These are phyloP conservation scores for Tetrapedia diversipes DNA, from an alignment of 2,888 invertebrate genomes.

Conservation along the genomic window DNA sequence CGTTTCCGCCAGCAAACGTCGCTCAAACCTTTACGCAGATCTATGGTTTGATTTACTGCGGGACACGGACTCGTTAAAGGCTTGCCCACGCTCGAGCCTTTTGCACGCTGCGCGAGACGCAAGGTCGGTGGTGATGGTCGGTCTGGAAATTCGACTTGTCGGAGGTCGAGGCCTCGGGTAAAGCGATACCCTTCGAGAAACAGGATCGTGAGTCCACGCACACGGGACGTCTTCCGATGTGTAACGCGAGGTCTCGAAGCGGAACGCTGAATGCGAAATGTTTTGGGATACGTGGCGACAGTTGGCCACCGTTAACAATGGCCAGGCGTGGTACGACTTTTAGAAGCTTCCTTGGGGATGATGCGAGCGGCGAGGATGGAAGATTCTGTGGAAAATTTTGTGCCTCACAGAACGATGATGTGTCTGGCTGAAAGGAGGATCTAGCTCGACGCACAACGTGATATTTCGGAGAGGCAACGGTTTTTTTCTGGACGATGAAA, in stretches of 20 bases:
- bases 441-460: not conserved
- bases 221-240: too few species aligned
- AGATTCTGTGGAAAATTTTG: too few species aligned
- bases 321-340: not conserved
- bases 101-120: constrained; percentile 75
- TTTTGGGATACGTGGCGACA: constrained; percentile 3
- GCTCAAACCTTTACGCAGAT: constrained; percentile 59
- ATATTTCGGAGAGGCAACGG: not conserved
- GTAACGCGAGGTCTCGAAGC: rapidly evolving
- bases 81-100: constrained; percentile 44
- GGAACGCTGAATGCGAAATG: not conserved
- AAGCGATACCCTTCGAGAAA: constrained; percentile 21
- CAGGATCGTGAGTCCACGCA: not conserved
- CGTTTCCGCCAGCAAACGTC: constrained; percentile 32
- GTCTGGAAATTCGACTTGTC: constrained; percentile 58
- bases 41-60: constrained; percentile 76
- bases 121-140: constrained; percentile 73
- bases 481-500: not conserved
- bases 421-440: not conserved
- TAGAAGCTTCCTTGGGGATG: not conserved
- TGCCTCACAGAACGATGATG: too few species aligned
- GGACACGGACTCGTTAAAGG: constrained; percentile 61
- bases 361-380: too few species aligned
- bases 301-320: constrained; percentile 10
- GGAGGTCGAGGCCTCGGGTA: not conserved